Evolutionary conservation across 2,113 vertebrate genomes (phyloP).

Genomic region (Passer domesticus): DNA sequence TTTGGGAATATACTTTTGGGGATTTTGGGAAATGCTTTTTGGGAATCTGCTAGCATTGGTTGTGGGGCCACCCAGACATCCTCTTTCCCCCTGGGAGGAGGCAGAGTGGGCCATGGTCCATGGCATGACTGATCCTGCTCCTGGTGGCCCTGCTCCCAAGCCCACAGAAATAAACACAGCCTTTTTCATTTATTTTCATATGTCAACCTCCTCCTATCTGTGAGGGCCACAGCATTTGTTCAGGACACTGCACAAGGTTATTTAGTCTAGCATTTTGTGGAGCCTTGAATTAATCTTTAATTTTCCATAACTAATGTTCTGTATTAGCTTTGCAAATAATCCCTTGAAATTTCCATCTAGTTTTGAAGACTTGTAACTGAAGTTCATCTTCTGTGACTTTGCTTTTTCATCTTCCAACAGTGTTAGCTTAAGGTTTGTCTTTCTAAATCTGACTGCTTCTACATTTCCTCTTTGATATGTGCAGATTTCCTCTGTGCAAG

Average conservation of each 20-base stretch:
- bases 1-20: background rate
- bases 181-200: background rate
- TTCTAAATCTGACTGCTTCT: background rate
- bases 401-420: background rate
- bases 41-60: background rate
- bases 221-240: background rate
- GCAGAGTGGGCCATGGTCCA: background rate
- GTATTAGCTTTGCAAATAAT: conserved; percentile 1
- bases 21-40: background rate
- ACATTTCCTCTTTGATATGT: background rate
- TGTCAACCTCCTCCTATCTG: background rate
- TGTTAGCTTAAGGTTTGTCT: background rate
- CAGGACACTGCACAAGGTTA: background rate
- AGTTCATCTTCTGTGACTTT: background rate
- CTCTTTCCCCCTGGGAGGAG: background rate
- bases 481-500: background rate
- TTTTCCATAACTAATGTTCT: background rate
- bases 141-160: background rate
- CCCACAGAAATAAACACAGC: background rate
- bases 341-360: background rate
- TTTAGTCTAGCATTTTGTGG: background rate
- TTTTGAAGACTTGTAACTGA: background rate
- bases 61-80: background rate
- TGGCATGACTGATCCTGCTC: background rate
- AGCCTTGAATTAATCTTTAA: background rate